Evolutionary conservation across 2,113 vertebrate species (phyloP).

Genomic region (Triplophysa dalaica): DNA sequence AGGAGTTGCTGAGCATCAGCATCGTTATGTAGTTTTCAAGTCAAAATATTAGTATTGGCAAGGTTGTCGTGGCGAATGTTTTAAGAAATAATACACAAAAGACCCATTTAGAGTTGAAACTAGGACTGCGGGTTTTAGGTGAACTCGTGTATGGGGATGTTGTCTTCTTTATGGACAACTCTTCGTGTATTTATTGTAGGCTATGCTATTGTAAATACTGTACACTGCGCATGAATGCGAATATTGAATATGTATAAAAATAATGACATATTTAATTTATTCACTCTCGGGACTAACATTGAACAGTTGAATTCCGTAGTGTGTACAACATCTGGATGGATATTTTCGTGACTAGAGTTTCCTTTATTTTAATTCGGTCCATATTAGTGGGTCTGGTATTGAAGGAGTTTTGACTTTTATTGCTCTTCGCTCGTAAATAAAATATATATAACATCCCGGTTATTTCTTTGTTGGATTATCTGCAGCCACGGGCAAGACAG

Average conservation of each 20-base stretch:
- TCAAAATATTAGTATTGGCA: not conserved
- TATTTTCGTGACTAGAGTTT: not conserved
- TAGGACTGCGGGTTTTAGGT: not conserved
- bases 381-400: not conserved
- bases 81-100: not conserved
- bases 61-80: not conserved
- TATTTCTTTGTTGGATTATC: constrained; percentile 20
- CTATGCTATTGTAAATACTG: not conserved
- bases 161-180: not conserved
- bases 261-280: not conserved
- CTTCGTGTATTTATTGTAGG: not conserved
- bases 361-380: not conserved
- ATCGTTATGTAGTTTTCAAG: not conserved
- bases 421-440: not conserved
- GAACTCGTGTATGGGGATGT: not conserved
- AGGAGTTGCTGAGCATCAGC: constrained; percentile 14
- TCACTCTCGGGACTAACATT: not conserved
- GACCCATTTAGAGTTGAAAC: not conserved
- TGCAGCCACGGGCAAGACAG: constrained; percentile 2
- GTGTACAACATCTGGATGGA: not conserved
- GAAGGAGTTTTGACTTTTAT: not conserved
- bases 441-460: not conserved
- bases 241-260: not conserved
- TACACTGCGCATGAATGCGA: not conserved
- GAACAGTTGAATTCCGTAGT: not conserved